Evolutionary conservation across 2,113 vertebrate species (phyloP), one percentile per base, ranked within the genome.

Genomic region (Epinephelus cyanopodus): DNA sequence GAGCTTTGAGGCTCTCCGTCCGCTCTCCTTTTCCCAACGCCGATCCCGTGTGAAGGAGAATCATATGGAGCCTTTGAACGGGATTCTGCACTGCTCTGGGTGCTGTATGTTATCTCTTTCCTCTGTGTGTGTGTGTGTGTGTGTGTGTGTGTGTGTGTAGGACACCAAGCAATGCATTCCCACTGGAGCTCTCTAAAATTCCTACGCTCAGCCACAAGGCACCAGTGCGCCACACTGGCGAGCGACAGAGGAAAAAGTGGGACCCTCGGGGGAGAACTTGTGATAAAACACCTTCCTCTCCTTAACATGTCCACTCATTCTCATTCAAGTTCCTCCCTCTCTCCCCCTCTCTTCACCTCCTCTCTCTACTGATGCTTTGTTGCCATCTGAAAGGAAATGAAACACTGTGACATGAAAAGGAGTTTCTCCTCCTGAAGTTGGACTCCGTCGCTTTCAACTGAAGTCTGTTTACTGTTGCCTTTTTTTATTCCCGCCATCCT

Each of bases 51-150:
- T 87, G 73, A 88, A 87, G 87, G 79, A 54, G 77, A 87, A 81
- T 86, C 85, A 83, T 70, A 81, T 50, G 37, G 64, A 80, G 81
- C 45, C 78, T 89, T 92, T 92, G 87, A 87, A 78, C 17, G 21
- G 74, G 62, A 66, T 79, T 87, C 60, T 62, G 57, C 60, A 17
- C 42, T 33, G 60, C 67, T 78, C 76, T 68, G 54, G 68, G 66
- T 74, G 83, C 71, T 87, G 7, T 86, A 61, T 80, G 83, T 85
- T 76, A 71, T 72, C 25, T 82, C 61, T 61, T 54, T 45, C 12
- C 33, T 50, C 12, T 80, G 37, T 63, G 37, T 5, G 67, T 64
- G 63, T 75, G 58, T 70, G 7, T 48, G 52, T 52, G 66, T 73
- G 63, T 68, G 72, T 54, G 64, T 45, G 58, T 65, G 66, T 25